Conservation (phyloP, 2,888 invertebrate species). For the Andrena haemorrhoa region DNA sequence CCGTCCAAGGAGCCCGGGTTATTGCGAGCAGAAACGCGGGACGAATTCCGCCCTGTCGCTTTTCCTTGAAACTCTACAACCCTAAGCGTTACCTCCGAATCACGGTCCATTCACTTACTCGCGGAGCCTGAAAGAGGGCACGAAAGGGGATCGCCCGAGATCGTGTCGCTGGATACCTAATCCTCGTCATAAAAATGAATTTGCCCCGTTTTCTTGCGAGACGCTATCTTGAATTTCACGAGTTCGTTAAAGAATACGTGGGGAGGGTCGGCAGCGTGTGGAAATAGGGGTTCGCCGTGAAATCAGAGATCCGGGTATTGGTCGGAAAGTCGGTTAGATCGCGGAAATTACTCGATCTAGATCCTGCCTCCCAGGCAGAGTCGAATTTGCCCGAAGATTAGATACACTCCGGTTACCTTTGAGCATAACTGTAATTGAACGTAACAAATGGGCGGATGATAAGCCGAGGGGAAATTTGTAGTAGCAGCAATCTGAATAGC, state of each 20-base stretch:
- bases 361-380: slow-evolving; percentile 13
- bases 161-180: too few species aligned
- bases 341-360: slow-evolving; percentile 12
- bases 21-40: not conserved
- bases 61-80: not conserved
- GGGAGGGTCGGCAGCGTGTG: not conserved
- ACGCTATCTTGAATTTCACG: not conserved
- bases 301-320: slow-evolving; percentile 5
- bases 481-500: not conserved
- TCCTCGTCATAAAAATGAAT: too few species aligned
- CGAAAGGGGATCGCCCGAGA: too few species aligned
- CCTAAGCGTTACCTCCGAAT: too few species aligned
- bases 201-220: not conserved
- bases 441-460: not conserved
- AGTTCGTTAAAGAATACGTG: not conserved
- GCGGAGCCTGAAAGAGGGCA: too few species aligned
- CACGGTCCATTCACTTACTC: too few species aligned
- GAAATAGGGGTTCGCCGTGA: slow-evolving; percentile 5
- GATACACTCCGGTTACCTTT: slow-evolving; percentile 4
- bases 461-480: not conserved
- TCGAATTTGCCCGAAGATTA: slow-evolving; percentile 19
- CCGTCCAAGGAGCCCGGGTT: not conserved
- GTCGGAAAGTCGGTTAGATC: not conserved
- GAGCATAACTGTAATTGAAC: slow-evolving; percentile 1
- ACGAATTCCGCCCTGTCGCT: not conserved